A percentile compares a stretch with the other conserved stretches of the same genome.
Evolutionary conservation across 2,113 vertebrate genomes (phyloP).

Genomic region (Colistium nudipinnis): DNA sequence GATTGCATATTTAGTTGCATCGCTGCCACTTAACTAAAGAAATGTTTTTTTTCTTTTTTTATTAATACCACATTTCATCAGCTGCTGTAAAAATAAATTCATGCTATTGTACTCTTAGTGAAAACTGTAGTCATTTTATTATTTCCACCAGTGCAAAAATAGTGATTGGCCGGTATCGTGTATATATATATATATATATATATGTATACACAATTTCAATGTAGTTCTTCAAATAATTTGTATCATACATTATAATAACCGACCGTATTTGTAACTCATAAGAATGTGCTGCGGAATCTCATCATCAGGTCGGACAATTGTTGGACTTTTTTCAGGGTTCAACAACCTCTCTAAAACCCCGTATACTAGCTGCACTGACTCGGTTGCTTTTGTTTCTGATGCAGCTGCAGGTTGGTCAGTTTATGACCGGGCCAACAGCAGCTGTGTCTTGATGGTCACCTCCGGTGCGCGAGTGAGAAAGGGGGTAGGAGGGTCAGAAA

Average conservation of each 20-base stretch:
- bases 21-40: conserved; percentile 9
- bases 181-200: no score
- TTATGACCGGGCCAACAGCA: conserved; percentile 37
- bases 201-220: no score
- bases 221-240: no score
- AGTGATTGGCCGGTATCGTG: no score
- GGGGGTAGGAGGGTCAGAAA: not conserved
- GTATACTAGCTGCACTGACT: conserved; percentile 25
- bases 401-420: conserved; percentile 50
- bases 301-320: conserved; percentile 7
- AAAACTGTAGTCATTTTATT: not conserved
- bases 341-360: conserved; percentile 19
- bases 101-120: not conserved
- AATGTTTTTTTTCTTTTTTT: conserved; percentile 2
- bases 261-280: no score
- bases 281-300: no score
- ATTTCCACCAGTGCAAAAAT: no score
- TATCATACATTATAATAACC: no score
- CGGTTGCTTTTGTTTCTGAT: not conserved
- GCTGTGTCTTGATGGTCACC: conserved; percentile 8
- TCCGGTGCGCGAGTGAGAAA: conserved; percentile 20
- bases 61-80: not conserved
- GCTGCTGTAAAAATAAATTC: conserved; percentile 5
- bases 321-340: conserved; percentile 32
- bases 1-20: conserved; percentile 15